phyloP scores from a whole-genome alignment of 2,888 invertebrate genomes.

The Xylocampa areola region DNA sequence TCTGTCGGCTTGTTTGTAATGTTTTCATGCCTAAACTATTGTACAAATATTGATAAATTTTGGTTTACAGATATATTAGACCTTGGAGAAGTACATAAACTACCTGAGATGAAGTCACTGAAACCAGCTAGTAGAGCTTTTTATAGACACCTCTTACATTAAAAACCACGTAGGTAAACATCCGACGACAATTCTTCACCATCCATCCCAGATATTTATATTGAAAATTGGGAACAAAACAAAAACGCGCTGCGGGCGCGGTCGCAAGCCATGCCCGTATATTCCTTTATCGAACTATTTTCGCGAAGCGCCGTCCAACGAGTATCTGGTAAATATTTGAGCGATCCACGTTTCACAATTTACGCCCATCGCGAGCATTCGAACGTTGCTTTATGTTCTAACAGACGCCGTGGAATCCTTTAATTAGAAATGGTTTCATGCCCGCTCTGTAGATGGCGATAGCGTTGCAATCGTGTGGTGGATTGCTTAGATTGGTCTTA shows the following conservation, averaged over 20 bases:
- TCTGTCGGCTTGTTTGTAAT: too few species aligned
- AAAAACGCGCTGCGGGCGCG: constrained; percentile 13
- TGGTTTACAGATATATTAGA: too few species aligned
- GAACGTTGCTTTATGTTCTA: constrained; percentile 69
- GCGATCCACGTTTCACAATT: constrained; percentile 81
- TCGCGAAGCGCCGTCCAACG: constrained; percentile 66
- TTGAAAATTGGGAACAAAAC: constrained; percentile 5
- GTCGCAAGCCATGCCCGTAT: constrained; percentile 48
- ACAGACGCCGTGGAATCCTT: constrained; percentile 72
- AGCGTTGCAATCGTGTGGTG: neutral
- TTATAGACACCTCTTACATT: neutral
- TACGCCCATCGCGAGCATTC: constrained; percentile 72
- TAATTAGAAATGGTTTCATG: constrained; percentile 66
- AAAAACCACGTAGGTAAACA: neutral
- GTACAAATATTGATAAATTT: too few species aligned
- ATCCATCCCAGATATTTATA: constrained; percentile 7
- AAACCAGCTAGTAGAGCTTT: too few species aligned
- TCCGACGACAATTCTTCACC: neutral
- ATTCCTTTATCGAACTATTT: constrained; percentile 53
- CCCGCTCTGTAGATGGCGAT: constrained; percentile 23
- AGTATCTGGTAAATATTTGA: constrained; percentile 82
- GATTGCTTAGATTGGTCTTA: neutral
- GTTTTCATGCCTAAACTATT: too few species aligned
- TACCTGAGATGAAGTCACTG: too few species aligned
- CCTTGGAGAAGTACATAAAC: too few species aligned